These are phyloP conservation scores for Anolis carolinensis DNA, from an alignment of 2,113 vertebrate genomes.

Conservation along the genomic window DNA sequence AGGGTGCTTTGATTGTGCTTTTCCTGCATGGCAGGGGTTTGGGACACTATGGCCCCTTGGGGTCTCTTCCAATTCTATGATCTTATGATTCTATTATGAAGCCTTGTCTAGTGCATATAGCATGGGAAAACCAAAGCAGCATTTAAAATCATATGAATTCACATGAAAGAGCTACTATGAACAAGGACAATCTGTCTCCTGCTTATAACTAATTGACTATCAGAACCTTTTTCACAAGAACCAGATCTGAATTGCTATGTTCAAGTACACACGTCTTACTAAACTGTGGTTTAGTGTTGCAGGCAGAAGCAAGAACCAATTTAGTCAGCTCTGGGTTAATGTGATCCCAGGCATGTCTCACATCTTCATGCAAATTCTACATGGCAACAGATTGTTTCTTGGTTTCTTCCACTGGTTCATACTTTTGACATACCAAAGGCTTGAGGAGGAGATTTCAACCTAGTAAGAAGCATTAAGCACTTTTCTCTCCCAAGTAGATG, in stretches of 20 bases:
- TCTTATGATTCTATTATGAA: too few species aligned
- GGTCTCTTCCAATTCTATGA: too few species aligned
- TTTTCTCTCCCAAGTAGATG: not conserved
- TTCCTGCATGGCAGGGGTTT: too few species aligned
- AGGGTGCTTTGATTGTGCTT: too few species aligned
- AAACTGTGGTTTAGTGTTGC: not conserved
- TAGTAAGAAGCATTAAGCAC: not conserved
- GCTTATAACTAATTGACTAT: too few species aligned
- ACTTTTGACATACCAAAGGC: not conserved
- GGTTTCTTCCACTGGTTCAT: not conserved
- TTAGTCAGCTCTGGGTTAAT: not conserved
- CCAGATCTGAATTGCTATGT: not conserved
- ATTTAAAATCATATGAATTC: not conserved
- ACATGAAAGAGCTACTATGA: not conserved
- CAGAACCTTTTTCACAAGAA: not conserved
- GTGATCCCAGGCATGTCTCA: not conserved
- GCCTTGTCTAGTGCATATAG: not conserved
- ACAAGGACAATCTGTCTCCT: too few species aligned
- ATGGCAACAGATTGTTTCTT: not conserved
- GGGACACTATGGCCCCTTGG: too few species aligned
- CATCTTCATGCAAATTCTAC: not conserved
- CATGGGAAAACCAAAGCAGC: not conserved
- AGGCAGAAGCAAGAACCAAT: not conserved
- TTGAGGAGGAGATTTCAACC: not conserved
- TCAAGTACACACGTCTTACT: not conserved